A percentile compares a stretch with the other conserved stretches of the same genome.
These are phyloP conservation scores for Ctena decussata DNA, from an alignment of 2,888 invertebrate genomes.

Conservation along the genomic window DNA sequence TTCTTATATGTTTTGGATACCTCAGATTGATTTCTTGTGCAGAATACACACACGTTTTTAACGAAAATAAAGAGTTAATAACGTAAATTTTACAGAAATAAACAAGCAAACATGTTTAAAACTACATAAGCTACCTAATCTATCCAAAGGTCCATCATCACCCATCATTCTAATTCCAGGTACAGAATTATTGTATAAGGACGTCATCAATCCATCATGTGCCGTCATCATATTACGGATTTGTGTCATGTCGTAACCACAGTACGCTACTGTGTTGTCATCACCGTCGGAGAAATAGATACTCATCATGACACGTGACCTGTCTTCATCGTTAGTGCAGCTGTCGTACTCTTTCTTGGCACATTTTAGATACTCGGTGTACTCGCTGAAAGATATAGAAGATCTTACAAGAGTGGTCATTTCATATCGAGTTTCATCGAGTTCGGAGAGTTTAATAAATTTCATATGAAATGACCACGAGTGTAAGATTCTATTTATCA, in stretches of 20 bases:
- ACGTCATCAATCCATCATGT: conserved; percentile 35
- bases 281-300: neutral
- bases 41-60: too few relatives aligned
- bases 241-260: conserved; percentile 33
- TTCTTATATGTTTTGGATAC: too few relatives aligned
- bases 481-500: too few relatives aligned
- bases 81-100: too few relatives aligned
- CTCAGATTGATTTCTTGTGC: too few relatives aligned
- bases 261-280: conserved; percentile 23
- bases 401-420: too few relatives aligned
- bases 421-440: too few relatives aligned
- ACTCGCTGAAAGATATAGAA: conserved; percentile 41
- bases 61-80: too few relatives aligned
- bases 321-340: conserved; percentile 30
- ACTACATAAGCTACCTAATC: too few relatives aligned
- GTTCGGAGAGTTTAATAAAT: too few relatives aligned
- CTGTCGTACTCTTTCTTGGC: conserved; percentile 41
- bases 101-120: too few relatives aligned
- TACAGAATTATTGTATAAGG: conserved; percentile 20
- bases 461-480: too few relatives aligned
- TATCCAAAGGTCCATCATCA: neutral
- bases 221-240: conserved; percentile 46
- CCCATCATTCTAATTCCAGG: neutral
- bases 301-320: conserved; percentile 15
- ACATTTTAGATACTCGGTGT: conserved; percentile 43